These are phyloP conservation scores for Nesometra sesokonis DNA, from an alignment of 35 echinoderm and acorn worm species.

Conservation along the genomic window DNA sequence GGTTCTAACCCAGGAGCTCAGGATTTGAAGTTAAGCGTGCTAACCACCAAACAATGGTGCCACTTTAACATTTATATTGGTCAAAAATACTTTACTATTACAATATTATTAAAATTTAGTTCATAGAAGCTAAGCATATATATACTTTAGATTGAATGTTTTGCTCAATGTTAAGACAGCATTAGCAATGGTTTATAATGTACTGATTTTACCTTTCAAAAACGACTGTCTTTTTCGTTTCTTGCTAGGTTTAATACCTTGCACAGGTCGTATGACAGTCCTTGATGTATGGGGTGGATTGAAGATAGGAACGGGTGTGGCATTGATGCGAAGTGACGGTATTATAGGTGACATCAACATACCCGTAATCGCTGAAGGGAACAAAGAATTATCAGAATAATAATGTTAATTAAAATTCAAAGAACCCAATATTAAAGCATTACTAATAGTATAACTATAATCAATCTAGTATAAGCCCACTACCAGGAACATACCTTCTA, in stretches of 20 bases:
- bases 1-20: too few relatives aligned
- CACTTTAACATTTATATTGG: too few relatives aligned
- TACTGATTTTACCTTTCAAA: not conserved
- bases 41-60: too few relatives aligned
- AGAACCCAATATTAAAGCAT: not conserved
- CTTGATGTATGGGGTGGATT: slow-evolving; percentile 40
- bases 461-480: too few relatives aligned
- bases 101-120: not conserved
- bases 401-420: not conserved
- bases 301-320: slow-evolving; percentile 60
- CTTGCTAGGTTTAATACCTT: slow-evolving; percentile 57
- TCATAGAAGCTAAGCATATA: not conserved
- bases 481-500: too few relatives aligned
- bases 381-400: too few relatives aligned
- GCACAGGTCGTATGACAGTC: slow-evolving; percentile 55
- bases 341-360: slow-evolving; percentile 92
- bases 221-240: slow-evolving; percentile 9
- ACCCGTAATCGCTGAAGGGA: slow-evolving; percentile 77
- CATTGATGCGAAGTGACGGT: slow-evolving; percentile 51
- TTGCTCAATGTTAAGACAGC: not conserved
- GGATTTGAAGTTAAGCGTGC: too few relatives aligned
- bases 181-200: not conserved
- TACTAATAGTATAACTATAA: not conserved
- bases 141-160: not conserved
- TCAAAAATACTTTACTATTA: not conserved